Base-by-base conservation (phyloP, 64 coral and sea anemone species). In the Astreopora myriophthalma region DNA sequence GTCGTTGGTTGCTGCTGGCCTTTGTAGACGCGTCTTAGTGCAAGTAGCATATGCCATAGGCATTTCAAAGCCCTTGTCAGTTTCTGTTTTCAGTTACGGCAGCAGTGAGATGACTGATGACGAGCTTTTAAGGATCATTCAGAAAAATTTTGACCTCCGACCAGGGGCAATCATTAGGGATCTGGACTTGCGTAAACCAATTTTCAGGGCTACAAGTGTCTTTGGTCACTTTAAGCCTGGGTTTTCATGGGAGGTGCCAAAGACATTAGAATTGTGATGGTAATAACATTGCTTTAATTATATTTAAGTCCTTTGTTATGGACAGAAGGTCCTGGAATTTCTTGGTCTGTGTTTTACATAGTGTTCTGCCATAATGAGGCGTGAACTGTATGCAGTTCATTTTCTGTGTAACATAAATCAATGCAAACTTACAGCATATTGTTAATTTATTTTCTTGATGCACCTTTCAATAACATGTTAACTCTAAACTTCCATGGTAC, bases 151-250 rank as follows among this genome's bases (percentile, higher is more conserved):
- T 87, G 95, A 97, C 80, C 89, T 97, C 3, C 82, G 95, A 24
- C 95, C 95, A 73, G 95, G 95, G 26, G 73, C 84, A 25, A 97
- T 97, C 24, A 90, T 97, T 36, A 91, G 81, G 71, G 95, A 97
- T 34, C 80, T 97, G 14, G 88, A 94, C 60, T 75, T 97, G 16
- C 77, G 91, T 6, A 97, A 88, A 91, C 95, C 95, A 10, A 94
- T 94, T 63, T 97, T 92, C 70, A 94, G 69, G 57, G 80, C 87
- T 28, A 97, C 95, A n/a, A 97, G 91, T 75, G 58, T 83, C 24
- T 97, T 87, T 94, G 95, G 95, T 69, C 95, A 97, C 94, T 97
- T 97, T 62, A 97, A 97, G 35, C 87, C 95, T 66, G 95, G 95
- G 1, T 94, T 94, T 61, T 35, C 82, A 48, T 97, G 95, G 95